These are phyloP conservation scores for Delia radicum DNA, from an alignment of 1,140 invertebrate species.

Conservation along the genomic window DNA sequence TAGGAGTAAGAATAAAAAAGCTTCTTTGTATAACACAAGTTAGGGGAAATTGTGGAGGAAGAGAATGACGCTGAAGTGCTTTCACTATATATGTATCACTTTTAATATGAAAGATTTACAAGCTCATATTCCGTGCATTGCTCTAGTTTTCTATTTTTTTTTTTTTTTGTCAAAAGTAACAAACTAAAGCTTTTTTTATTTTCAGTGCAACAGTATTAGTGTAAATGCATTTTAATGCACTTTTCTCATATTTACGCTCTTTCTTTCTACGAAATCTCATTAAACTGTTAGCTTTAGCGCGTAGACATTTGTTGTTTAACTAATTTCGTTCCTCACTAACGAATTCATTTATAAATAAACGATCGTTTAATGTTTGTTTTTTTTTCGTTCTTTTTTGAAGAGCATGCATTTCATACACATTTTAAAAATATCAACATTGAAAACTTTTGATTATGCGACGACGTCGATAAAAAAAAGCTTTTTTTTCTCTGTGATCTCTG, in stretches of 20 bases:
- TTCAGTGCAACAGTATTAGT: neutral
- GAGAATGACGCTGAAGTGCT: neutral
- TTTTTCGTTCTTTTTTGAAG: neutral
- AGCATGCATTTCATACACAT: neutral
- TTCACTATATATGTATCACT: neutral
- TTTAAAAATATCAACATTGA: neutral
- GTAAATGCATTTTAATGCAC: neutral
- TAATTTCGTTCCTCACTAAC: neutral
- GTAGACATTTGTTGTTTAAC: neutral
- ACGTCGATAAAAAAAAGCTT: neutral
- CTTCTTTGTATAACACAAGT: neutral
- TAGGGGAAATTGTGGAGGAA: neutral
- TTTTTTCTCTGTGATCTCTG: neutral
- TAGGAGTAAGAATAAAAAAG: neutral
- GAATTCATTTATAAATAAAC: neutral
- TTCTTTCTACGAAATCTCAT: neutral
- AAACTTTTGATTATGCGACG: neutral
- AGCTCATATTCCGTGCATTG: constrained; percentile 16
- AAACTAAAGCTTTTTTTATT: neutral
- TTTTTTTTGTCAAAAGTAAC: neutral
- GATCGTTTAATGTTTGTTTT: no score
- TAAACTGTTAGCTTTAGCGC: neutral
- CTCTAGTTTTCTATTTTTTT: neutral
- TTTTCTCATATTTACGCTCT: neutral
- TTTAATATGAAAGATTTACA: neutral